A percentile compares a stretch with the other conserved stretches of the same genome.
phyloP scores from a whole-genome alignment of 2,888 invertebrate species.

The Napeogenes sylphis region DNA sequence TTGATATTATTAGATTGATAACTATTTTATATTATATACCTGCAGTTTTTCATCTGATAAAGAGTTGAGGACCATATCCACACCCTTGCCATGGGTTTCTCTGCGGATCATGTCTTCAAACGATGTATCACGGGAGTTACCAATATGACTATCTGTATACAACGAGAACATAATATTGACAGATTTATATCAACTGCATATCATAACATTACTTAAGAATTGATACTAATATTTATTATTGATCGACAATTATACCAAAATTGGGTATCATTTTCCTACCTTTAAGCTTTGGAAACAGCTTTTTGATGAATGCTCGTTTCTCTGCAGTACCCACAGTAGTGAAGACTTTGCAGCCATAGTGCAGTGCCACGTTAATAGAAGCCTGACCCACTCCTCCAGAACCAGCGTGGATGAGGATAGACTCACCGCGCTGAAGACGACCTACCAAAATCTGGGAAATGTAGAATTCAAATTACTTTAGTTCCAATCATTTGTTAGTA shows the following conservation, averaged over 20 bases:
- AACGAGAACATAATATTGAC: constrained; percentile 3
- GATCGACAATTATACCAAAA: no score
- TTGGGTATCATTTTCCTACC: constrained; percentile 47
- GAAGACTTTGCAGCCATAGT: constrained; percentile 92
- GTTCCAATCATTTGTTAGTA: no score
- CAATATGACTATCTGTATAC: constrained; percentile 81
- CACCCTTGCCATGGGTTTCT: constrained; percentile 90
- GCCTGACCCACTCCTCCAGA: constrained; percentile 99
- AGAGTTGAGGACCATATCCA: constrained; percentile 94
- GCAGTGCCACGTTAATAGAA: constrained; percentile 94
- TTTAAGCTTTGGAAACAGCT: constrained; percentile 87
- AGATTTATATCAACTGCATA: not conserved
- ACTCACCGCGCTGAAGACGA: constrained; percentile 87
- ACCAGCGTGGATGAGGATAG: constrained; percentile 95
- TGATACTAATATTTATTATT: not conserved
- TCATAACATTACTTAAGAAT: no score
- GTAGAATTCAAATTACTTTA: no score
- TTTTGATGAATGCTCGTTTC: constrained; percentile 92
- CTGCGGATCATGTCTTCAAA: constrained; percentile 91
- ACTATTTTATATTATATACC: constrained; percentile 45
- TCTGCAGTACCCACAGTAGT: constrained; percentile 96
- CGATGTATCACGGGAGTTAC: constrained; percentile 89
- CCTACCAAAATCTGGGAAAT: constrained; percentile 76
- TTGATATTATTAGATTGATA: not conserved
- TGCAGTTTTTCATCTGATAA: constrained; percentile 93